phyloP scores from a whole-genome alignment of 2,113 vertebrate genomes.

The Oenanthe oenanthe region DNA sequence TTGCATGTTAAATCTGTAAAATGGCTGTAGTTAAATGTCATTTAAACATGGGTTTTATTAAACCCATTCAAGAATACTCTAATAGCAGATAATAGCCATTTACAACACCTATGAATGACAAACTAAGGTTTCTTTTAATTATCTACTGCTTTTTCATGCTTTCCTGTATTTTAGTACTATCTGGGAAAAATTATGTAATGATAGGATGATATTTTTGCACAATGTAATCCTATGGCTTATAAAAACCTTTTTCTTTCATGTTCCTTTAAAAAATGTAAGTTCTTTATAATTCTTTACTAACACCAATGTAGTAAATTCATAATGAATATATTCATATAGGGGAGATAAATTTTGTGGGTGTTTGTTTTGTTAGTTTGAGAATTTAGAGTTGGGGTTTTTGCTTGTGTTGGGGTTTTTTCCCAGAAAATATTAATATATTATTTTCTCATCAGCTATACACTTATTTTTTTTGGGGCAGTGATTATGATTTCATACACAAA shows the following conservation, averaged over 20 bases:
- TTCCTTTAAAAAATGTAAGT: neutral
- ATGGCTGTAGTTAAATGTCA: neutral
- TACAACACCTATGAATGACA: slow-evolving; percentile 7
- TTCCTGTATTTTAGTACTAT: neutral
- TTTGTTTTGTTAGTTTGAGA: neutral
- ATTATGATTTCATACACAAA: neutral
- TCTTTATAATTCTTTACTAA: neutral
- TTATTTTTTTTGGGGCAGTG: neutral
- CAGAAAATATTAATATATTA: neutral
- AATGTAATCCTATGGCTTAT: neutral
- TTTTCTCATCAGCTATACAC: neutral
- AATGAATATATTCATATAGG: neutral
- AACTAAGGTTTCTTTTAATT: slow-evolving; percentile 2
- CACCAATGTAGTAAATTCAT: neutral
- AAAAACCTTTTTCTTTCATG: accelerated
- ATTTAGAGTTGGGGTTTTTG: neutral
- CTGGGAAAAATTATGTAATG: neutral
- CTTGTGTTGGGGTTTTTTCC: accelerated
- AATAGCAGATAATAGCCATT: neutral
- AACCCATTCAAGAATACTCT: neutral
- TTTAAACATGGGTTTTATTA: neutral
- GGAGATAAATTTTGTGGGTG: neutral
- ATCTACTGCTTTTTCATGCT: neutral
- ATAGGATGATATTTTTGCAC: neutral
- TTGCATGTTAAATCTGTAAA: slow-evolving; percentile 3